These are phyloP conservation scores for Stenodema calcarata DNA, from an alignment of 2,888 invertebrate genomes.

Conservation along the genomic window DNA sequence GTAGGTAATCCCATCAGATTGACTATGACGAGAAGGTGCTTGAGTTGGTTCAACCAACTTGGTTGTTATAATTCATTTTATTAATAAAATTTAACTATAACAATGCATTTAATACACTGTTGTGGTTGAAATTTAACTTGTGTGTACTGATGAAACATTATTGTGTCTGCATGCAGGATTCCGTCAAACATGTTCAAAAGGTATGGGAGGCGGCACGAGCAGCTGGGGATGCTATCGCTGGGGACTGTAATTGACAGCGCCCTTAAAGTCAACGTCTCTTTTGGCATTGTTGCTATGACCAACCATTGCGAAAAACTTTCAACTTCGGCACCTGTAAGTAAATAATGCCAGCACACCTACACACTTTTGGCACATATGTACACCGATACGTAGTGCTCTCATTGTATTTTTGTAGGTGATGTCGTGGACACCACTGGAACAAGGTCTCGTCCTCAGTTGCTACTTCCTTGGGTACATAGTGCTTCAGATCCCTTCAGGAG, in stretches of 20 bases:
- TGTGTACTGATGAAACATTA: neutral
- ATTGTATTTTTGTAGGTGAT: slow-evolving; percentile 61
- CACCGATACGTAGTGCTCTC: neutral
- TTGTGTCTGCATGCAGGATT: neutral
- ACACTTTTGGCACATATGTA: too few relatives aligned
- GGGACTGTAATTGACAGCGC: slow-evolving; percentile 32
- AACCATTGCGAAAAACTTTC: slow-evolving; percentile 28
- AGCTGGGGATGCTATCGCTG: slow-evolving; percentile 13
- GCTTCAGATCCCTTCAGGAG: slow-evolving; percentile 71
- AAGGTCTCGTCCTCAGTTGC: slow-evolving; percentile 65
- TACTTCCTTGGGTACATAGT: slow-evolving; percentile 69
- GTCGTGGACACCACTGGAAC: slow-evolving; percentile 60
- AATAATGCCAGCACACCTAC: too few relatives aligned
- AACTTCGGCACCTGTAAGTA: slow-evolving; percentile 17
- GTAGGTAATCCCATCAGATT: too few relatives aligned
- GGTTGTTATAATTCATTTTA: too few relatives aligned
- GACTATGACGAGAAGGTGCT: too few relatives aligned
- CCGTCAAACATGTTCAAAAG: slow-evolving; percentile 17
- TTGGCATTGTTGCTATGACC: slow-evolving; percentile 45
- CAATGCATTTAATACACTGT: too few relatives aligned
- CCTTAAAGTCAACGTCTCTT: slow-evolving; percentile 37
- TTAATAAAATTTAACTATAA: too few relatives aligned
- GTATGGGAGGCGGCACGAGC: slow-evolving; percentile 38
- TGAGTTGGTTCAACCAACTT: neutral
- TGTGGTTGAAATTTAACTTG: too few relatives aligned